Conservation (phyloP, 2,888 invertebrate species). For the Meandrusa payeni region DNA sequence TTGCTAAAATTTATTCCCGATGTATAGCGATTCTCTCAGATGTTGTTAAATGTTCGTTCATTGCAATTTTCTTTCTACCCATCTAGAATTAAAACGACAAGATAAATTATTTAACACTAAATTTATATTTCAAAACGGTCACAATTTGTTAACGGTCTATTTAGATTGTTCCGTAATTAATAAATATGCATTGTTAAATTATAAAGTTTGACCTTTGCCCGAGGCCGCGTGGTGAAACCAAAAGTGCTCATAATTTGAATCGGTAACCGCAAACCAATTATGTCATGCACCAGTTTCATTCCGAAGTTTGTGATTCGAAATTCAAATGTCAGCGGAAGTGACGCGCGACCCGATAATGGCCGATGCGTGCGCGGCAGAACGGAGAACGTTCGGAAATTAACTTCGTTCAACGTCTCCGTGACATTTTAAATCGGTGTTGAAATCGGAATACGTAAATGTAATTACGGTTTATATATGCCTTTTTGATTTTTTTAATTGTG, state of each 20-base stretch:
- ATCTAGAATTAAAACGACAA: too few relatives aligned
- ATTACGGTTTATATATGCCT: constrained; percentile 2
- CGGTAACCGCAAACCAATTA: constrained; percentile 30
- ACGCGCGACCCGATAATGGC: constrained; percentile 37
- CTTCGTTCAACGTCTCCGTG: constrained; percentile 37
- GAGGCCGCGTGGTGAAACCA: constrained; percentile 13
- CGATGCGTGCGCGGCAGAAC: constrained; percentile 46
- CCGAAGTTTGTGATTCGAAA: constrained; percentile 30
- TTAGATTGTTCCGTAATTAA: too few relatives aligned
- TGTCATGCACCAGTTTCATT: constrained; percentile 28
- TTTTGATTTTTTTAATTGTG: too few relatives aligned
- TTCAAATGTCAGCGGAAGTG: constrained; percentile 53
- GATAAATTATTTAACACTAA: too few relatives aligned
- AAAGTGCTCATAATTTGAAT: constrained; percentile 28
- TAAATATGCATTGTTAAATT: too few relatives aligned
- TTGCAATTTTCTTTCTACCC: too few relatives aligned
- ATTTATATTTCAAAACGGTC: too few relatives aligned
- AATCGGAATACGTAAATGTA: constrained; percentile 18
- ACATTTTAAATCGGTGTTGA: constrained; percentile 36
- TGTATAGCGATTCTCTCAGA: too few relatives aligned
- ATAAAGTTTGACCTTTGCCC: constrained; percentile 20
- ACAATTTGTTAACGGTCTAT: too few relatives aligned
- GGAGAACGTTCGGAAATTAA: constrained; percentile 37
- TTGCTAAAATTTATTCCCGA: too few relatives aligned
- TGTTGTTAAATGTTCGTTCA: too few relatives aligned